Base-by-base conservation (phyloP, 1,140 invertebrate species). In the Scaptomyza pallida region DNA sequence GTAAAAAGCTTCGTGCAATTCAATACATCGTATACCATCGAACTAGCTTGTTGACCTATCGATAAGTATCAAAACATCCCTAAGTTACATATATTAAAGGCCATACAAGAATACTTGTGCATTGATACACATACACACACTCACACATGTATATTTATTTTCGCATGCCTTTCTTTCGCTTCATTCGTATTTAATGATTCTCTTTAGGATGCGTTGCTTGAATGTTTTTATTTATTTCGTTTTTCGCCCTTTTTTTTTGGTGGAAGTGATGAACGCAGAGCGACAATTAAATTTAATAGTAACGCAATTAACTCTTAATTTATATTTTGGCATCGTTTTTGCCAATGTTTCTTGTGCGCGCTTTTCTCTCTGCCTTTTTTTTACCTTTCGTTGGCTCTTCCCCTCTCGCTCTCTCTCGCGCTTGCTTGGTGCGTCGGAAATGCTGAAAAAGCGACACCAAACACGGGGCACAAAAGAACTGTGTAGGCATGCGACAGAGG, bases 251-350 rank as follows among this genome's bases (percentile, higher is more conserved):
- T 16, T 54, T 40, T n/a, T 40, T 52, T 54, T 54, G 55, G 33
- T n/a, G 8, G 8, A 30, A 47, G 47, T 60, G 74, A 59, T 73
- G 52, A 72, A 59, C 73, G 74, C 69, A 81, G 56, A 77, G 74
- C 71, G 68, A 75, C 82, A 88, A 88, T 88, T 88, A 81, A 88
- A 88, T 88, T 88, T 81, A 88, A 88, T 88, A 75, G 82, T 82
- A 78, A 57, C 64, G 71, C 82, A 88, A 88, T 88, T 88, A 88
- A 88, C 78, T 88, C 78, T 88, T 81, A 88, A 88, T 88, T 88
- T 88, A 56, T 81, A 88, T 88, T 79, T 81, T 73, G 67, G 62
- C 75, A 16, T 43, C 64, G 47, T 55, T 67, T 82, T 80, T 59
- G 41, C 57, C 57, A 40, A 35, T 43, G 44, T 30, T 50, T 33